Conservation (phyloP, 2,797 vertebrate genomes). For the Morelia viridis region DNA sequence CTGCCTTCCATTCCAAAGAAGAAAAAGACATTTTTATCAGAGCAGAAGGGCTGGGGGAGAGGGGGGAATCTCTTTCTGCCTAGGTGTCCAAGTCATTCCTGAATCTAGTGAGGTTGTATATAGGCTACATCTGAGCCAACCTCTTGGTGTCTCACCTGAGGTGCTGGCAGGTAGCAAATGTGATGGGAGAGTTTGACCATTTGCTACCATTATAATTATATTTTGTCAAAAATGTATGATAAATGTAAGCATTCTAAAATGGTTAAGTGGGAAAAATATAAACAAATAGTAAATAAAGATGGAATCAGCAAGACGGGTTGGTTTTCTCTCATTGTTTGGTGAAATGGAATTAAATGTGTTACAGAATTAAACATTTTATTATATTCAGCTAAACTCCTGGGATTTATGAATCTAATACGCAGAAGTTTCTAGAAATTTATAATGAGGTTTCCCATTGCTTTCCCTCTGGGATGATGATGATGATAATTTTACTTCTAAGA, state of each 20-base stretch:
- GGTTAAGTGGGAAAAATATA: neutral
- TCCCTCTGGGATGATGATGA: too few species aligned
- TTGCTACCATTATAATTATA: neutral
- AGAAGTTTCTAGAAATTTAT: neutral
- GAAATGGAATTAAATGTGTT: neutral
- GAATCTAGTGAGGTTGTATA: neutral
- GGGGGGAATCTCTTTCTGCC: neutral
- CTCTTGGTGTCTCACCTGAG: neutral
- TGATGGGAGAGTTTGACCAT: neutral
- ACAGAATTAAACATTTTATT: constrained; percentile 15
- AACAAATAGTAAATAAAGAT: neutral
- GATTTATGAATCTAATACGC: neutral
- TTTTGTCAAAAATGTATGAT: neutral
- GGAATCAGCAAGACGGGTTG: neutral
- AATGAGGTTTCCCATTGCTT: neutral
- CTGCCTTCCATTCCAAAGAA: neutral
- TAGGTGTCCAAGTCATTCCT: neutral
- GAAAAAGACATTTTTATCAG: neutral
- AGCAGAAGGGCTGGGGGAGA: neutral
- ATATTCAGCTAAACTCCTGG: constrained; percentile 21
- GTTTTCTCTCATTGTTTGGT: neutral
- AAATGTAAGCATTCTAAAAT: neutral
- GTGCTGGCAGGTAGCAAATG: neutral
- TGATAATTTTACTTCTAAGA: too few species aligned
- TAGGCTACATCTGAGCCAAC: neutral